Conservation (phyloP, 2,113 vertebrate species). For the Alosa alosa region DNA sequence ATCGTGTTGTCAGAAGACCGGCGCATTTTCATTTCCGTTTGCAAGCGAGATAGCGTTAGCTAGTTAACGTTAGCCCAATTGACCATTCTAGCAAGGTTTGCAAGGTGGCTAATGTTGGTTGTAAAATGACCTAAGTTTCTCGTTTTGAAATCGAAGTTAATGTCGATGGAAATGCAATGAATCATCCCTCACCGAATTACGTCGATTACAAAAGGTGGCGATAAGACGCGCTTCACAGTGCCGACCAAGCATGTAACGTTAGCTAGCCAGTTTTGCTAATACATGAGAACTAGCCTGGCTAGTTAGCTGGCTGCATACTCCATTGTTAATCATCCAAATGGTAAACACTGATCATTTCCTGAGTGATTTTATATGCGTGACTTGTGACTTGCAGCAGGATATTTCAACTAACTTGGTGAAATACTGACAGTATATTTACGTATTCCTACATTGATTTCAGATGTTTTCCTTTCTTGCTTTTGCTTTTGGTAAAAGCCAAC, state of each 20-base stretch:
- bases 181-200: background rate
- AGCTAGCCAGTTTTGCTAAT: conserved; percentile 24
- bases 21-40: conserved; percentile 1
- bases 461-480: background rate
- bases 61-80: background rate
- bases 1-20: background rate
- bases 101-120: background rate
- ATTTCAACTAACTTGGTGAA: background rate
- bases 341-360: background rate
- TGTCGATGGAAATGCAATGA: background rate
- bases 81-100: too few species aligned
- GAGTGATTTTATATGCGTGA: background rate
- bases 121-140: background rate
- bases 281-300: background rate
- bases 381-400: background rate
- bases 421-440: background rate
- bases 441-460: background rate
- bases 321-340: conserved; percentile 38
- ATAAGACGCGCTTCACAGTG: background rate
- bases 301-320: background rate
- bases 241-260: background rate
- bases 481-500: background rate
- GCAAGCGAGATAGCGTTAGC: background rate
- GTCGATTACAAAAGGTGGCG: background rate
- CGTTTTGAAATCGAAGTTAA: background rate